phyloP scores from a whole-genome alignment of 2,888 invertebrate species.

The Allacma fusca region DNA sequence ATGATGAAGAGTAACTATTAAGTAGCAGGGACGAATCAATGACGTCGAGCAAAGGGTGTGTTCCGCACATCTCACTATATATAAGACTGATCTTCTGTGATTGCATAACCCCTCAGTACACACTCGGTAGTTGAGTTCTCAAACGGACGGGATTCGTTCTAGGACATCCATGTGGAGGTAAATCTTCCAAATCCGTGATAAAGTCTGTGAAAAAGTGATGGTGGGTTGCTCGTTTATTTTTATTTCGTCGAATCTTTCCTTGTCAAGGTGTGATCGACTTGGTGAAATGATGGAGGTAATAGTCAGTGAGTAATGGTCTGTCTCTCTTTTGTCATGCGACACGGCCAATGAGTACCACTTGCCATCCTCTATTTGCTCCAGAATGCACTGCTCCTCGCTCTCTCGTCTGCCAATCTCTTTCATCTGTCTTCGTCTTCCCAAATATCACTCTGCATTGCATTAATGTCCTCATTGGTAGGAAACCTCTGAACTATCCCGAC shows the following conservation, averaged over 20 bases:
- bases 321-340: slow-evolving; percentile 27
- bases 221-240: slow-evolving; percentile 41
- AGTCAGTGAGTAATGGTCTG: slow-evolving; percentile 1
- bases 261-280: slow-evolving; percentile 42
- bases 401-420: slow-evolving; percentile 3
- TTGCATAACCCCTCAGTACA: too few relatives aligned
- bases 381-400: background rate
- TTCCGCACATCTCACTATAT: too few relatives aligned
- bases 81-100: too few relatives aligned
- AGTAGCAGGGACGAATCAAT: too few relatives aligned
- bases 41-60: too few relatives aligned
- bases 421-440: slow-evolving; percentile 11
- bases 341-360: slow-evolving; percentile 17
- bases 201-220: slow-evolving; percentile 42
- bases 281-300: slow-evolving; percentile 35
- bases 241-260: slow-evolving; percentile 38
- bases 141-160: background rate
- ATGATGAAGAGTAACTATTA: too few relatives aligned
- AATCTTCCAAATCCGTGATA: slow-evolving; percentile 36
- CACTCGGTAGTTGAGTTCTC: background rate
- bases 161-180: background rate
- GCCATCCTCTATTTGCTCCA: background rate
- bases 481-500: too few relatives aligned
- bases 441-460: slow-evolving; percentile 1
- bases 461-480: background rate